A percentile compares a stretch with the other conserved stretches of the same genome.
These are phyloP conservation scores for Pyrrhosoma nymphula DNA, from an alignment of 2,888 invertebrate genomes.

Conservation along the genomic window DNA sequence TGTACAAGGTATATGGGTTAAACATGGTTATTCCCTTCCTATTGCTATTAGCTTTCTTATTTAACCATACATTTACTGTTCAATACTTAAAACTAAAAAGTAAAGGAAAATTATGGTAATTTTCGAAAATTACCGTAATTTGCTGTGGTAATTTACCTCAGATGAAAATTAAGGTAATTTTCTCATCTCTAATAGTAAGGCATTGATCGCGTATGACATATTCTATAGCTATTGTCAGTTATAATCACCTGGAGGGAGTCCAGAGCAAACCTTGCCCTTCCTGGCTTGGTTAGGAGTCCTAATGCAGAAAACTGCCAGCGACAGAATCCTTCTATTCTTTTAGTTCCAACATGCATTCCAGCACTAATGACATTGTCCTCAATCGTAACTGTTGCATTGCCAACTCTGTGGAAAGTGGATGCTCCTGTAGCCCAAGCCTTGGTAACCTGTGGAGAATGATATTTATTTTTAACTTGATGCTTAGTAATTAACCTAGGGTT, in stretches of 20 bases:
- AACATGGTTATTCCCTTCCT: too few relatives aligned
- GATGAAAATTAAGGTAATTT: too few relatives aligned
- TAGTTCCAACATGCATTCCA: slow-evolving; percentile 86
- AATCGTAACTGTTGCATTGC: slow-evolving; percentile 87
- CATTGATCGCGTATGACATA: neutral
- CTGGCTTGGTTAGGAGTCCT: slow-evolving; percentile 85
- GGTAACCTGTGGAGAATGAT: slow-evolving; percentile 78
- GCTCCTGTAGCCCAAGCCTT: slow-evolving; percentile 90
- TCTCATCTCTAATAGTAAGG: too few relatives aligned
- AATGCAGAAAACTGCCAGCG: slow-evolving; percentile 88
- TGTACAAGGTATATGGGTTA: too few relatives aligned
- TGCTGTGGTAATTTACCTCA: too few relatives aligned
- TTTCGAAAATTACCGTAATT: too few relatives aligned
- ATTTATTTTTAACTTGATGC: neutral
- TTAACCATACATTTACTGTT: too few relatives aligned
- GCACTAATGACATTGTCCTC: slow-evolving; percentile 84
- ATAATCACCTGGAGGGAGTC: slow-evolving; percentile 84
- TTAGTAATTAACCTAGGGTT: too few relatives aligned
- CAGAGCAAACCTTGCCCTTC: slow-evolving; percentile 88
- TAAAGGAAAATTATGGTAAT: too few relatives aligned
- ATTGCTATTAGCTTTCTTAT: too few relatives aligned
- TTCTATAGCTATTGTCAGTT: too few relatives aligned
- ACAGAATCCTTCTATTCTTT: slow-evolving; percentile 87
- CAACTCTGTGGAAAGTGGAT: slow-evolving; percentile 90
- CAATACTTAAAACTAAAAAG: too few relatives aligned